Evolutionary conservation across 2,888 invertebrate genomes (phyloP).

Genomic region (Erannis defoliaria): DNA sequence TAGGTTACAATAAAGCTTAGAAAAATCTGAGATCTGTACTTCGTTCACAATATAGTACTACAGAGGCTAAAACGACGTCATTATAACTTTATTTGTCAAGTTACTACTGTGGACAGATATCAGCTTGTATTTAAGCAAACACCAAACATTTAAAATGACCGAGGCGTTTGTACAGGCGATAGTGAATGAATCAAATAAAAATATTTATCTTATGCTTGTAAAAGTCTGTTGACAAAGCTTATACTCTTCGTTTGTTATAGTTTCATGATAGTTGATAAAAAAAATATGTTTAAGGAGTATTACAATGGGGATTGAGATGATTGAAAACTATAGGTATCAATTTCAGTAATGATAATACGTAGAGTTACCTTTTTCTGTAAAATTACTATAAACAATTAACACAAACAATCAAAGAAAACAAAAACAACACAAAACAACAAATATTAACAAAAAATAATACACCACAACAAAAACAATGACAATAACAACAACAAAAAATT

Average conservation of each 20-base stretch:
- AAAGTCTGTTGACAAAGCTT: slow-evolving; percentile 22
- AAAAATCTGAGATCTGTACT: no score
- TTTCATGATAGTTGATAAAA: not conserved
- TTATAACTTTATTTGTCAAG: slow-evolving; percentile 53
- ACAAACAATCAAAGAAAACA: no score
- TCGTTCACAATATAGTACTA: not conserved
- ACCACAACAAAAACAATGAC: no score
- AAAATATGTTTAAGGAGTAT: not conserved
- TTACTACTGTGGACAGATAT: slow-evolving; percentile 53
- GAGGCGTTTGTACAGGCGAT: slow-evolving; percentile 41
- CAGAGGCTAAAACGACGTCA: not conserved
- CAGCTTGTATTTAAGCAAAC: slow-evolving; percentile 49
- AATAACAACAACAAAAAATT: no score
- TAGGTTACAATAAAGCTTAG: no score
- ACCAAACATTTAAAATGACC: slow-evolving; percentile 46
- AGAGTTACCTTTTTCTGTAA: no score
- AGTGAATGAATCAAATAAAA: slow-evolving; percentile 35
- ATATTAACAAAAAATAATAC: no score
- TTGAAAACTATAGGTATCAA: no score
- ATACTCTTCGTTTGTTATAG: not conserved
- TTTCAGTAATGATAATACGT: no score
- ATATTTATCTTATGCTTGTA: slow-evolving; percentile 26
- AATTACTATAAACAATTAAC: no score
- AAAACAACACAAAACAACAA: no score
- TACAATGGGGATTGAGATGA: not conserved